phyloP scores from a whole-genome alignment of 2,113 vertebrate species.

The Sturnus vulgaris region DNA sequence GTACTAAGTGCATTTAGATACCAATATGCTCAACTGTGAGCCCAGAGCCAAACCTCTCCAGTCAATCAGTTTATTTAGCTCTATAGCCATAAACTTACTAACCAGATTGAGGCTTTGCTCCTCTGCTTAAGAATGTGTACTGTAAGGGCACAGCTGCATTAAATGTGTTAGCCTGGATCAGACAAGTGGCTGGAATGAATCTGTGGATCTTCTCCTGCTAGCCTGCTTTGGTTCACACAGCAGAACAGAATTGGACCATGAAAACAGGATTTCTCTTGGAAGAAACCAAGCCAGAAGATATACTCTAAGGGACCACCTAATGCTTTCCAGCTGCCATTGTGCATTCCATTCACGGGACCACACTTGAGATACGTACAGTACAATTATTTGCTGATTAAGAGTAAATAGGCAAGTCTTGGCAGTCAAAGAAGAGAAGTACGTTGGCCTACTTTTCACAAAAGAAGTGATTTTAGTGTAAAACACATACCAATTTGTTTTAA shows the following conservation, averaged over 20 bases:
- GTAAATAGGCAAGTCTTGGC: not conserved
- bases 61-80: not conserved
- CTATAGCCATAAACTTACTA: not conserved
- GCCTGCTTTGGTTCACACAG: not conserved
- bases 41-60: not conserved
- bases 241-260: not conserved
- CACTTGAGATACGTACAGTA: not conserved
- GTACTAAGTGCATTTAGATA: not conserved
- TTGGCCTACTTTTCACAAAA: constrained; percentile 26
- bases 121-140: not conserved
- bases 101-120: not conserved
- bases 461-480: constrained; percentile 5
- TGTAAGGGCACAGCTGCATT: not conserved
- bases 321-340: not conserved
- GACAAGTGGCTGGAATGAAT: not conserved
- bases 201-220: not conserved
- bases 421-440: not conserved
- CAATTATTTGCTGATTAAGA: constrained; percentile 32
- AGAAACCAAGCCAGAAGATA: not conserved
- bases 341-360: not conserved
- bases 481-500: constrained; percentile 8
- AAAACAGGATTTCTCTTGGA: not conserved
- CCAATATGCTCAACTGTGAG: not conserved
- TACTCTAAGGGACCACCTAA: not conserved
- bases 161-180: not conserved